phyloP scores from a whole-genome alignment of 1,140 invertebrate genomes.

The Telenomus remus region DNA sequence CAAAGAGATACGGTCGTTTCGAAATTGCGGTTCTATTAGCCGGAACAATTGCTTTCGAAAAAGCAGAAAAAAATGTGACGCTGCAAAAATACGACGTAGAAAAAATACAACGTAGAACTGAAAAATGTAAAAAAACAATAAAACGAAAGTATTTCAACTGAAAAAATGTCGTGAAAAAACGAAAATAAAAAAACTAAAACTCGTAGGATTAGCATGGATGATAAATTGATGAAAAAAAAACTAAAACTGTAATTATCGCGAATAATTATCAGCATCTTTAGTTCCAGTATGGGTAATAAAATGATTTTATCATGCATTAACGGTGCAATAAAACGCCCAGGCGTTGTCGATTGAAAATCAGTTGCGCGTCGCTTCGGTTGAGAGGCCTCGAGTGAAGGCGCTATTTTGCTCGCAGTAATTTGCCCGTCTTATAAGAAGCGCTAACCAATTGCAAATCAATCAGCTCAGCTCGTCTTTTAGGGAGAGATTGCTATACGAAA shows the following conservation, averaged over 20 bases:
- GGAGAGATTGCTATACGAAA: conserved; percentile 19
- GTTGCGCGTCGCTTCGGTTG: conserved; percentile 31
- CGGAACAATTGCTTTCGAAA: conserved; percentile 1
- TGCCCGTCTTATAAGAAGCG: conserved; percentile 64
- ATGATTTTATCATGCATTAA: conserved; percentile 53
- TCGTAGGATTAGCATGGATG: too few species aligned
- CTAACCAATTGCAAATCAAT: conserved; percentile 71
- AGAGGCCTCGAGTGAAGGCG: conserved; percentile 43
- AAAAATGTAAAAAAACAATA: too few species aligned
- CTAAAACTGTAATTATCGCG: conserved; percentile 5
- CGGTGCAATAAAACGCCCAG: conserved; percentile 54
- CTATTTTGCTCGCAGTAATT: conserved; percentile 73
- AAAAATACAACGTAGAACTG: too few species aligned
- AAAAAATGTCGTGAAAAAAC: too few species aligned
- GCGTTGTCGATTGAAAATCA: conserved; percentile 54
- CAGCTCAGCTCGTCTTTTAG: conserved; percentile 62
- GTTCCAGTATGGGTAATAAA: neutral
- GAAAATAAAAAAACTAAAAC: too few species aligned
- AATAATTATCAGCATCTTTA: neutral
- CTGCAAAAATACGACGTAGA: too few species aligned
- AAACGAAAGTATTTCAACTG: too few species aligned
- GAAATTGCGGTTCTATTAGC: conserved; percentile 5
- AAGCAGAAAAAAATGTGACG: neutral
- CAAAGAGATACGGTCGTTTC: conserved; percentile 8
- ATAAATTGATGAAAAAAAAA: conserved; percentile 8